phyloP scores from a whole-genome alignment of 2,797 vertebrate species.

The Poecilia gillii region DNA sequence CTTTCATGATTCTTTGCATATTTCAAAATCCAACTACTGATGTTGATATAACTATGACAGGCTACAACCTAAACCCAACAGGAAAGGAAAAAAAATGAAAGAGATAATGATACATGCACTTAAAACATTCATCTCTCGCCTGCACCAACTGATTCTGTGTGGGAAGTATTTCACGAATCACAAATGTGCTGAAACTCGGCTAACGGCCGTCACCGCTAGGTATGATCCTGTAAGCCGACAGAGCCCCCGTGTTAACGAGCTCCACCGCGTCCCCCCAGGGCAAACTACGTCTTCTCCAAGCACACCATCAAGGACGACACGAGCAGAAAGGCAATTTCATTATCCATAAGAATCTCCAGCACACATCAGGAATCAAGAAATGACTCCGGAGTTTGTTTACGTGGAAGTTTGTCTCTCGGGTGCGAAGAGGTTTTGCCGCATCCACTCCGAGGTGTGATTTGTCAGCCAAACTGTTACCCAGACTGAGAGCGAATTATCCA shows the following conservation, averaged over 20 bases:
- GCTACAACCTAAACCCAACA: neutral
- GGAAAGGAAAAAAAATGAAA: neutral
- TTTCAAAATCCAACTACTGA: neutral
- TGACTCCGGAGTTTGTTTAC: constrained; percentile 47
- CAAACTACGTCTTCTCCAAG: constrained; percentile 31
- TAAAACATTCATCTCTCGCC: constrained; percentile 7
- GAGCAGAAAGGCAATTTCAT: constrained; percentile 30
- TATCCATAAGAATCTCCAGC: constrained; percentile 17
- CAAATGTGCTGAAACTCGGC: constrained; percentile 31
- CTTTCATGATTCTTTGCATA: neutral
- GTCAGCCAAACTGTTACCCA: constrained; percentile 61
- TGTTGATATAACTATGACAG: neutral
- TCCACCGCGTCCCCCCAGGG: constrained; percentile 14
- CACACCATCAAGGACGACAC: constrained; percentile 30
- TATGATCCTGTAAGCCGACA: constrained; percentile 62
- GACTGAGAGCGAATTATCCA: constrained; percentile 64
- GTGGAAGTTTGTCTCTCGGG: constrained; percentile 53
- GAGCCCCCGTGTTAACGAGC: constrained; percentile 47
- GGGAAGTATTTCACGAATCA: constrained; percentile 33
- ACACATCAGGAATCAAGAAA: constrained; percentile 20
- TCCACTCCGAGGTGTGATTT: constrained; percentile 41
- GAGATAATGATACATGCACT: neutral
- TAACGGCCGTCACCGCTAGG: constrained; percentile 15
- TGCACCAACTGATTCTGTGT: constrained; percentile 18
- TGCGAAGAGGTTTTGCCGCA: constrained; percentile 58